Percentiles rank a stretch among this genome's conserved stretches.
Evolutionary conservation across 2,888 invertebrate genomes (phyloP).

Genomic region (Saturnia pavonia): DNA sequence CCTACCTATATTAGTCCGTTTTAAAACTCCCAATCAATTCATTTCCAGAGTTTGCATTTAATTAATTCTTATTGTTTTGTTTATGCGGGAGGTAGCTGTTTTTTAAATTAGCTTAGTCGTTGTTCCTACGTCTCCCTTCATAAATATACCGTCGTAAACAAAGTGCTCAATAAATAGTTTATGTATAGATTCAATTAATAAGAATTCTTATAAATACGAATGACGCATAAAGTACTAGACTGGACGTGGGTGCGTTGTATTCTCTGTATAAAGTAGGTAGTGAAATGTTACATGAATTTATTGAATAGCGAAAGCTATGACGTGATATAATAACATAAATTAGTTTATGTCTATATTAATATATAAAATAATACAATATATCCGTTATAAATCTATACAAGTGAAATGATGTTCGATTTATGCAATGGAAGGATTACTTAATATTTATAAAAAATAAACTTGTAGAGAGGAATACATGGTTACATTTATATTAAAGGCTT

Average conservation of each 20-base stretch:
- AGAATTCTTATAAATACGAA: neutral
- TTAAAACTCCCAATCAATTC: slow-evolving; percentile 17
- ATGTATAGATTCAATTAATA: neutral
- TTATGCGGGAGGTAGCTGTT: slow-evolving; percentile 41
- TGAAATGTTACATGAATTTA: neutral
- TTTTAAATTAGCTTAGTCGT: slow-evolving; percentile 51
- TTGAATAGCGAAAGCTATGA: neutral
- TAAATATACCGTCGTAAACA: slow-evolving; percentile 39
- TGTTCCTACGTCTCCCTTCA: slow-evolving; percentile 42
- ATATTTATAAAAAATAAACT: too few species aligned
- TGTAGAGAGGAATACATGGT: too few species aligned
- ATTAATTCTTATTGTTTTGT: slow-evolving; percentile 31
- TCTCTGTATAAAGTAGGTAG: neutral
- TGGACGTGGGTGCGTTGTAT: neutral
- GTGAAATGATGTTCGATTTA: too few species aligned
- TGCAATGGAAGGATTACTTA: too few species aligned
- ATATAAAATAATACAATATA: too few species aligned
- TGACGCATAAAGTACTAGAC: neutral
- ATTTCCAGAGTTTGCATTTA: slow-evolving; percentile 20
- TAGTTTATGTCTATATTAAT: too few species aligned
- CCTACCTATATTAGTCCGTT: slow-evolving; percentile 5
- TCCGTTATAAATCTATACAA: too few species aligned
- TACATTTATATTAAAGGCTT: too few species aligned
- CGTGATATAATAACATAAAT: too few species aligned
- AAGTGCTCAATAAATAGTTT: slow-evolving; percentile 27